Base-by-base conservation (phyloP, 1,140 invertebrate species). In the Drosophila parabipectinata region DNA sequence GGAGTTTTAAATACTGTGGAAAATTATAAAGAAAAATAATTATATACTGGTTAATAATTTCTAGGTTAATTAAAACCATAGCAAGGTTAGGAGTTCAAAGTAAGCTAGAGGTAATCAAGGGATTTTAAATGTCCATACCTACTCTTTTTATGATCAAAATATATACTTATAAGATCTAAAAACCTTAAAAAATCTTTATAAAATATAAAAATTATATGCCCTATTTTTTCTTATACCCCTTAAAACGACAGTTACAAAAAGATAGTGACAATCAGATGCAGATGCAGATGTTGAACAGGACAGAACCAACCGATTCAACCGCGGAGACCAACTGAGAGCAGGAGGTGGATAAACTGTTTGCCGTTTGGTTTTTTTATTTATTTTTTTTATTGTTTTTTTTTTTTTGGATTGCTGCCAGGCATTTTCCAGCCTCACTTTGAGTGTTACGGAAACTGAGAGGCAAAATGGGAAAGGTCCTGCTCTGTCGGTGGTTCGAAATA, bases 241-340 rank as follows among this genome's bases (percentile, higher is more conserved):
- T 54, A 48, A 45, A 72, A 60, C 28, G 54, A 58, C 47, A 47
- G 58, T 21, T 39, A 53, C 59, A 72, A 71, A 72, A 88, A 61
- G 71, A 88, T 88, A 83, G 72, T 72, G 57, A 76, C 83, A 79
- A 83, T 83, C 72, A 78, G 73, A 71, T 77, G 78, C 81, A 79
- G 72, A 45, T 75, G 75, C 77, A 68, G 56, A 21, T 61, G 79
- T 44, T 41, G 56, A 5, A 59, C 18, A 41, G 50, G 56, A 47
- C 55, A 50, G 45, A 30, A 55, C 37, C 34, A 37, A 37, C 58
- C 73, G 63, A 74, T 63, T 76, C 79, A 78, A 85, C 82, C 78
- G 59, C 71, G 66, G 54, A 26, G 45, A 64, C 60, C 54, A 74
- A 78, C 77, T 69, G 69, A 21, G 67, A 56, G 45, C 67, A 56